phyloP scores from a whole-genome alignment of 2,888 invertebrate species.

The Amphimallon solstitiale region DNA sequence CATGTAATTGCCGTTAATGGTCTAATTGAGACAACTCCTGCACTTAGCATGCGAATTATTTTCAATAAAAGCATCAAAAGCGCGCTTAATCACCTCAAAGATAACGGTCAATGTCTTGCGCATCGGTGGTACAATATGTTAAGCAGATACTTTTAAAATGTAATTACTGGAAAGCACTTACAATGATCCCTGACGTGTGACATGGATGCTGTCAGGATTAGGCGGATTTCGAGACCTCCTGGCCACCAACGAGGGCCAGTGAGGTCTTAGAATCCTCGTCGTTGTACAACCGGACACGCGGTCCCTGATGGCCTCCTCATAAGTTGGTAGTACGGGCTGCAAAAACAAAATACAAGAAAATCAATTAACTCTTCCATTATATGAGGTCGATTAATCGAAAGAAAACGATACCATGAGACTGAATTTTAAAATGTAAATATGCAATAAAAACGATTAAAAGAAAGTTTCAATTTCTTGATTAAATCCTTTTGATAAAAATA shows the following conservation, averaged over 20 bases:
- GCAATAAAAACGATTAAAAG: too few species aligned
- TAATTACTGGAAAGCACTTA: slow-evolving; percentile 51
- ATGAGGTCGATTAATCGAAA: too few species aligned
- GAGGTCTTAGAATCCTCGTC: slow-evolving; percentile 57
- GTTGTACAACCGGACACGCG: slow-evolving; percentile 51
- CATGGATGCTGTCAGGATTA: slow-evolving; percentile 56
- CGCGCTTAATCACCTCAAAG: neutral
- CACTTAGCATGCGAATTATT: too few species aligned
- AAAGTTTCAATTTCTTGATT: too few species aligned
- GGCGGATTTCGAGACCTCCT: slow-evolving; percentile 56
- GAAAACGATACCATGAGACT: too few species aligned
- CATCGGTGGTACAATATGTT: neutral
- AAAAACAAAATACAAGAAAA: slow-evolving; percentile 38
- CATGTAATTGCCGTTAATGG: too few species aligned
- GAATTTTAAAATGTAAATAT: too few species aligned
- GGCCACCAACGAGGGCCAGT: slow-evolving; percentile 59
- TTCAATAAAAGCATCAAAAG: neutral
- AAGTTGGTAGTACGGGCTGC: slow-evolving; percentile 63
- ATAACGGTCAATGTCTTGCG: neutral
- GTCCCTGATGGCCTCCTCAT: slow-evolving; percentile 65
- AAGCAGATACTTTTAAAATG: slow-evolving; percentile 7
- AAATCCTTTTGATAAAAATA: too few species aligned
- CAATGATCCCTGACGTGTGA: slow-evolving; percentile 61
- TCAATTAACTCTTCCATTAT: neutral
- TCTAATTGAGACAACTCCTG: neutral